Evolutionary conservation across 2,797 vertebrate genomes (phyloP), one percentile per base, ranked within the genome.

Genomic region (Morus bassanus): DNA sequence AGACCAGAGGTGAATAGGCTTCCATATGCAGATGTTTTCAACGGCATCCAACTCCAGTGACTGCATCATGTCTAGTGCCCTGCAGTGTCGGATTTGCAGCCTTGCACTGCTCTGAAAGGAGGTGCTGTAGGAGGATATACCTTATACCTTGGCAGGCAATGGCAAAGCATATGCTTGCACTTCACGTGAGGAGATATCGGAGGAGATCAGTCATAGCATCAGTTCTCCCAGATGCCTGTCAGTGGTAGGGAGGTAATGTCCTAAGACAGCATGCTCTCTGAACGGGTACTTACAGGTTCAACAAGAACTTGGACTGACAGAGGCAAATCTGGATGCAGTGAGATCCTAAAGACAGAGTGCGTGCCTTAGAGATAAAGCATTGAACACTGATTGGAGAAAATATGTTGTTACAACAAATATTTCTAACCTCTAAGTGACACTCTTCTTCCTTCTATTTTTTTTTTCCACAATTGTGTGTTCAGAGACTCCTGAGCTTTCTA

Each of bases 301-400:
- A 3, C 19, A 5, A 21, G 46, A 57, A 35, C 72, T 53, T 37
- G 81, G 63, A 61, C 76, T 59, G 78, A 10, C 27, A 31, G 56
- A 43, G 74, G 54, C 79, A 43, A 22, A 33, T 8, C 78, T 80
- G 88, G 80, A 12, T 51, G 74, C 25, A 27, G 72, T 8, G 50
- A 54, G 75, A 28, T 69, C 91, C 87, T 72, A 35, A 63, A 64
- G 92, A 84, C 77, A 72, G 89, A 90, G 95, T 6, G 94, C 54
- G 91, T 97, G 96, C 96, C 97, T 97, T 97, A 92, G 96, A 96
- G 96, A 92, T 88, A 57, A 94, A 91, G 95, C 91, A 95, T 94
- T 93, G 95, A 97, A 85, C 91, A 85, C 89, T 94, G 88, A 88
- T 46, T 69, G 94, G 93, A 94, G 94, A 68, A 92, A 91, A 93